phyloP scores from a whole-genome alignment of 2,888 invertebrate species.

The Leptopilina syphax region DNA sequence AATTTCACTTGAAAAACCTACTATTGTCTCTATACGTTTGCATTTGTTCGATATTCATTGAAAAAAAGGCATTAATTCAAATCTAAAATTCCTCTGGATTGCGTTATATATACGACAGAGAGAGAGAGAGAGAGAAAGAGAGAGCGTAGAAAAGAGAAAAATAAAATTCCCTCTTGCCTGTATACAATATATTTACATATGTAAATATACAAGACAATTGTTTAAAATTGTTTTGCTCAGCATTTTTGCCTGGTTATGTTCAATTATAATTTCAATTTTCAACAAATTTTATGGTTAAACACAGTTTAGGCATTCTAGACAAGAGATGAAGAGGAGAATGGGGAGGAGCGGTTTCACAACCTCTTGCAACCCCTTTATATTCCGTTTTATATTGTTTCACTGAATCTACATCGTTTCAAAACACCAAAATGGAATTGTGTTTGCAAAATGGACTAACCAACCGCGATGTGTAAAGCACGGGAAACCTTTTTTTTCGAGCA shows the following conservation, averaged over 20 bases:
- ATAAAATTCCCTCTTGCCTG: constrained; percentile 10
- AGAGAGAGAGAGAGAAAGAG: not conserved
- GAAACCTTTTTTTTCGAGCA: not conserved
- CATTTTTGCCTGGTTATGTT: constrained; percentile 42
- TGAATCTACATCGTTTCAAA: constrained; percentile 37
- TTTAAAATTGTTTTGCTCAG: constrained; percentile 9
- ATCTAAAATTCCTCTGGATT: constrained; percentile 4
- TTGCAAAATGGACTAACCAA: constrained; percentile 17
- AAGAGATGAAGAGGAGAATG: not conserved
- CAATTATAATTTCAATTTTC: constrained; percentile 56
- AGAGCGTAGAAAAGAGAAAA: not conserved
- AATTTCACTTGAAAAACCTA: not conserved
- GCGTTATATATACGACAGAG: not conserved
- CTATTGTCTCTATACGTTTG: constrained; percentile 1
- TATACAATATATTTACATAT: not conserved
- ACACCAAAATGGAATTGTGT: constrained; percentile 33
- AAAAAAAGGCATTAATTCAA: constrained; percentile 26
- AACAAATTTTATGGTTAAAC: constrained; percentile 55
- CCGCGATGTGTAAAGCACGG: not conserved
- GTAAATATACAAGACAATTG: constrained; percentile 3
- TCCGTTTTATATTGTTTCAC: constrained; percentile 5
- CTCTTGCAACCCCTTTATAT: not conserved
- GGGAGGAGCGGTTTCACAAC: not conserved
- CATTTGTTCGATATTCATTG: constrained; percentile 26
- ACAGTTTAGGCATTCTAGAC: constrained; percentile 39